phyloP scores from a whole-genome alignment of 2,888 invertebrate species.

The Drosophila mayaguana region DNA sequence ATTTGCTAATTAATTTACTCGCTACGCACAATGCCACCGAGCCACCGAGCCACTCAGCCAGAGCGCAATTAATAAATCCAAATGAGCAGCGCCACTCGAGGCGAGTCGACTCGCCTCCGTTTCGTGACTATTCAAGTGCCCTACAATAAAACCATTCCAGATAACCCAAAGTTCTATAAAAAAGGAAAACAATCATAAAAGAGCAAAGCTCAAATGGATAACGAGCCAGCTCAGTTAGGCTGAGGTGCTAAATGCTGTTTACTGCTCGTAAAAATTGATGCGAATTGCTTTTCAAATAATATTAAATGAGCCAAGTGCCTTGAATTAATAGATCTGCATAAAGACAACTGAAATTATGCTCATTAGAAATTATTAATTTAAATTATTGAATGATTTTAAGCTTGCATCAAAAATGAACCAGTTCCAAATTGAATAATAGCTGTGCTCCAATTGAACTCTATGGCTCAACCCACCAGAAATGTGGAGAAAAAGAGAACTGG shows the following conservation, averaged over 20 bases:
- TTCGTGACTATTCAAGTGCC: conserved; percentile 46
- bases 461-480: too few species aligned
- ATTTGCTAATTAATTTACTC: conserved; percentile 83
- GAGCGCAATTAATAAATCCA: conserved; percentile 75
- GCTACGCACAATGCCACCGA: conserved; percentile 62
- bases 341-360: not conserved
- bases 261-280: conserved; percentile 44
- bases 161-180: conserved; percentile 12
- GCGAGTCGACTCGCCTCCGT: not conserved
- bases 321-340: not conserved
- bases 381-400: not conserved
- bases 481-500: too few species aligned
- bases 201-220: conserved; percentile 8
- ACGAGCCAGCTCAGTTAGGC: not conserved
- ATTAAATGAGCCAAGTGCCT: not conserved
- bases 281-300: conserved; percentile 9
- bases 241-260: conserved; percentile 28
- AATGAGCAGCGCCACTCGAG: conserved; percentile 61
- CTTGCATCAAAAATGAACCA: not conserved
- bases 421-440: not conserved
- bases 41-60: not conserved
- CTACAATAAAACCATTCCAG: conserved; percentile 34
- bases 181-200: conserved; percentile 3
- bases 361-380: not conserved
- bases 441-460: too few species aligned